These are phyloP conservation scores for Osmoderma eremita DNA, from an alignment of 2,888 invertebrate species.

Conservation along the genomic window DNA sequence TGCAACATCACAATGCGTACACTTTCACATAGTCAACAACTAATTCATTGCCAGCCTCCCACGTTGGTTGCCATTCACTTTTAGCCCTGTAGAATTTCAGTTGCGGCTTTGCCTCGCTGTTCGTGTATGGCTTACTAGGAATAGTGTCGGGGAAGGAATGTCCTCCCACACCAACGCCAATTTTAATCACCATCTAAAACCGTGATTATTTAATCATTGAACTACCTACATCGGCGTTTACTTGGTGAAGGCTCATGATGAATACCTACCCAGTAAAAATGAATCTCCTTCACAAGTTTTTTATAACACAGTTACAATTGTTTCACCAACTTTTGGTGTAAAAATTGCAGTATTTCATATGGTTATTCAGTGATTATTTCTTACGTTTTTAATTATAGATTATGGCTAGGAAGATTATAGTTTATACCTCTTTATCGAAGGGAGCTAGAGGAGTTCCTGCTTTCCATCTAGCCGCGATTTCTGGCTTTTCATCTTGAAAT, in stretches of 20 bases:
- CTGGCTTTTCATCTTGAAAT: constrained; percentile 66
- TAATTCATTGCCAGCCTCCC: constrained; percentile 62
- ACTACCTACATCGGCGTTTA: no score
- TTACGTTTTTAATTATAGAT: no score
- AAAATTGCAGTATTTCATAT: no score
- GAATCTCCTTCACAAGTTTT: no score
- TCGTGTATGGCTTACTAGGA: constrained; percentile 75
- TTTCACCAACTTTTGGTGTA: no score
- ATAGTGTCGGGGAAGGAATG: constrained; percentile 71
- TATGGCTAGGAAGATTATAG: no score
- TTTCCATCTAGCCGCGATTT: constrained; percentile 68
- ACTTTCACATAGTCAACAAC: constrained; percentile 68
- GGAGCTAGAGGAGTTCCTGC: constrained; percentile 71
- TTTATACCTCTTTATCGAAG: constrained; percentile 69
- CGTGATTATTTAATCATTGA: no score
- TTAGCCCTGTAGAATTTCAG: constrained; percentile 71
- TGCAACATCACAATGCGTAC: constrained; percentile 56
- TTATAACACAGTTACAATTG: no score
- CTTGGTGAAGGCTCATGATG: no score
- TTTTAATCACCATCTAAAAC: constrained; percentile 51
- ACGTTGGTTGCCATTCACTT: constrained; percentile 70
- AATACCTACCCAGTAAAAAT: no score
- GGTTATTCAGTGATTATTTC: no score
- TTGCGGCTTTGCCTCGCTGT: constrained; percentile 68
- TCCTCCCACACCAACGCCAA: constrained; percentile 79